Evolutionary conservation across 2,113 vertebrate species (phyloP).

Genomic region (Columbina picui): DNA sequence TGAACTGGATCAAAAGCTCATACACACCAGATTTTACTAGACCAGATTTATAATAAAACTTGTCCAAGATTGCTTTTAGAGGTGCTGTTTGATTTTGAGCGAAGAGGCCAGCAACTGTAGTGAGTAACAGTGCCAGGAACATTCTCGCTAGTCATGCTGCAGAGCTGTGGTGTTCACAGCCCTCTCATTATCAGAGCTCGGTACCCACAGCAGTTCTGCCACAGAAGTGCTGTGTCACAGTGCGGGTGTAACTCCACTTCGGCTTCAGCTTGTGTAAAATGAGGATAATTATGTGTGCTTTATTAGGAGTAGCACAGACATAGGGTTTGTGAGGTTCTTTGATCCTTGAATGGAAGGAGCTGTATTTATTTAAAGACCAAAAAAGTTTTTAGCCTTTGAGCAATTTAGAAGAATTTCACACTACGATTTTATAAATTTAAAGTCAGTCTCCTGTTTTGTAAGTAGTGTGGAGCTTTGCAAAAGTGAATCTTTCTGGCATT

Average conservation of each 20-base stretch:
- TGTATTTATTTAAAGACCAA: conserved; percentile 29
- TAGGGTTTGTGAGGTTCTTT: background rate
- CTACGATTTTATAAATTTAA: background rate
- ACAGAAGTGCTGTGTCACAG: background rate
- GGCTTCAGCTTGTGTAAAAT: conserved; percentile 1
- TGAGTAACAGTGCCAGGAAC: background rate
- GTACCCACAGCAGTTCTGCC: background rate
- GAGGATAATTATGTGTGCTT: background rate
- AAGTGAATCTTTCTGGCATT: conserved; percentile 7
- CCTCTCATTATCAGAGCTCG: background rate
- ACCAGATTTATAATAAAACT: background rate
- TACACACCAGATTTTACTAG: background rate
- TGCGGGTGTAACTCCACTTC: background rate
- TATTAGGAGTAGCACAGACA: background rate
- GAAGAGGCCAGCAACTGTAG: accelerated
- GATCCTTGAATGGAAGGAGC: background rate
- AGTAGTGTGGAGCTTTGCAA: background rate
- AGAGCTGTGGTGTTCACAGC: conserved; percentile 11
- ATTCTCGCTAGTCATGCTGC: conserved; percentile 56
- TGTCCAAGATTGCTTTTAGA: background rate
- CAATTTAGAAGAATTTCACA: background rate
- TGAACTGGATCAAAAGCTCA: background rate
- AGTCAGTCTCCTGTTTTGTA: background rate
- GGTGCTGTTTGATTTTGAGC: too few relatives aligned
- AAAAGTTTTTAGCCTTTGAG: background rate